phyloP scores from a whole-genome alignment of 2,888 invertebrate genomes.

The Entomobrya multifasciata region DNA sequence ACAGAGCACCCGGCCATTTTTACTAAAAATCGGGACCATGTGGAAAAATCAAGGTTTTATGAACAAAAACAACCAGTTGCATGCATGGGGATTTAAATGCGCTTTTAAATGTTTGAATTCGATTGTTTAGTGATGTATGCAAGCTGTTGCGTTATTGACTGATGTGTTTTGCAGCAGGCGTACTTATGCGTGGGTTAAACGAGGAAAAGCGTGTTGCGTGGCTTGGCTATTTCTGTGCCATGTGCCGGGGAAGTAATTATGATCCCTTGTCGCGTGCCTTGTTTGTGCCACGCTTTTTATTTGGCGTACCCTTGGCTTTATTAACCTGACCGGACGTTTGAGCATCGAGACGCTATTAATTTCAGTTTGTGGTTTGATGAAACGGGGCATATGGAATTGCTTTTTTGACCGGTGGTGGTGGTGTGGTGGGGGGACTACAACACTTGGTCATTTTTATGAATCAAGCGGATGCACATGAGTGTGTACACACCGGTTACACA shows the following conservation, averaged over 20 bases:
- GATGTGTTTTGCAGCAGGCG: neutral
- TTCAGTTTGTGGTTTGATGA: constrained; percentile 51
- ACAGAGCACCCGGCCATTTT: constrained; percentile 47
- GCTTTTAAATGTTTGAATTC: constrained; percentile 45
- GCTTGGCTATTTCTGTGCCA: constrained; percentile 42
- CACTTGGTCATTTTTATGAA: constrained; percentile 25
- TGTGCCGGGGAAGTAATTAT: constrained; percentile 57
- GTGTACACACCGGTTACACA: constrained; percentile 20
- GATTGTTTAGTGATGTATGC: constrained; percentile 68
- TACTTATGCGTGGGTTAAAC: neutral
- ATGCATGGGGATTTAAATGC: neutral
- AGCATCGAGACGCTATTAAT: constrained; percentile 58
- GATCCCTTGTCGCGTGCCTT: constrained; percentile 65
- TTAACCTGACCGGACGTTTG: constrained; percentile 67
- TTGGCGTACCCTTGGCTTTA: constrained; percentile 29
- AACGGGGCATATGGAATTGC: constrained; percentile 27
- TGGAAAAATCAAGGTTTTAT: constrained; percentile 66
- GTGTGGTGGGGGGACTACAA: neutral
- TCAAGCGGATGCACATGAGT: constrained; percentile 59
- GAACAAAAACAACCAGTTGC: constrained; percentile 64
- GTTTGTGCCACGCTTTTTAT: neutral
- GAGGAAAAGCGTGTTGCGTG: constrained; percentile 47
- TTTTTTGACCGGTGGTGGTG: neutral
- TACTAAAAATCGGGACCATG: constrained; percentile 61
- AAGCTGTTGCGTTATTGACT: constrained; percentile 63